These are phyloP conservation scores for Allobates femoralis DNA, from an alignment of 2,797 vertebrate genomes.

Conservation along the genomic window DNA sequence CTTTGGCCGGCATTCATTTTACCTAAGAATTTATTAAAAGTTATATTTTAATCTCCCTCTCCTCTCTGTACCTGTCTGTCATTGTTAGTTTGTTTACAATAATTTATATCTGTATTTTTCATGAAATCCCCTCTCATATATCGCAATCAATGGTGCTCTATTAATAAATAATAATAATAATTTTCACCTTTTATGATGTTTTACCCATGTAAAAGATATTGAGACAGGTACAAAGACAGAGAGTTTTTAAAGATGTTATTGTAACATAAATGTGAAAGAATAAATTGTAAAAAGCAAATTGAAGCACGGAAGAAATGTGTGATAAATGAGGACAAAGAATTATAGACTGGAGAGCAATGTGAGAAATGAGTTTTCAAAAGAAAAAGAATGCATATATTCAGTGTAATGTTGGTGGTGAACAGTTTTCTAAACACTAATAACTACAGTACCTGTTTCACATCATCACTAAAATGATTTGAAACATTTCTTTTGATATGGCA, in stretches of 20 bases:
- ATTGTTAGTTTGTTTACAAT: too few relatives aligned
- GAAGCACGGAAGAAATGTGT: constrained; percentile 32
- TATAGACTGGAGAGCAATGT: constrained; percentile 24
- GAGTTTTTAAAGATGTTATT: background rate
- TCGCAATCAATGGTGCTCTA: too few relatives aligned
- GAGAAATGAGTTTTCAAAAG: constrained; percentile 28
- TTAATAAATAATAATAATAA: too few relatives aligned
- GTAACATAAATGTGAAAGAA: constrained; percentile 26
- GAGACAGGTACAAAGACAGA: background rate
- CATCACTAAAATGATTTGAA: constrained; percentile 18
- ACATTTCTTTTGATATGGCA: background rate
- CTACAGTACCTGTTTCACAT: constrained; percentile 21
- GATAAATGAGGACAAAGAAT: constrained; percentile 34
- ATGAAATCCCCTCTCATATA: too few relatives aligned
- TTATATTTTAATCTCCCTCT: too few relatives aligned
- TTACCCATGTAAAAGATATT: too few relatives aligned
- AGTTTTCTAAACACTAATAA: background rate
- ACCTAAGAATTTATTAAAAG: too few relatives aligned
- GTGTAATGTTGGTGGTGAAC: constrained; percentile 9
- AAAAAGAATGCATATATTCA: constrained; percentile 35
- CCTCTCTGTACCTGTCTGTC: too few relatives aligned
- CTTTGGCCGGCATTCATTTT: too few relatives aligned
- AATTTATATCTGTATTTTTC: too few relatives aligned
- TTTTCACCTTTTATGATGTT: too few relatives aligned
- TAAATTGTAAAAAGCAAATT: constrained; percentile 12